A percentile compares a stretch with the other conserved stretches of the same genome.
phyloP scores from a whole-genome alignment of 2,113 vertebrate species.

The Rousettus leschenaultii region DNA sequence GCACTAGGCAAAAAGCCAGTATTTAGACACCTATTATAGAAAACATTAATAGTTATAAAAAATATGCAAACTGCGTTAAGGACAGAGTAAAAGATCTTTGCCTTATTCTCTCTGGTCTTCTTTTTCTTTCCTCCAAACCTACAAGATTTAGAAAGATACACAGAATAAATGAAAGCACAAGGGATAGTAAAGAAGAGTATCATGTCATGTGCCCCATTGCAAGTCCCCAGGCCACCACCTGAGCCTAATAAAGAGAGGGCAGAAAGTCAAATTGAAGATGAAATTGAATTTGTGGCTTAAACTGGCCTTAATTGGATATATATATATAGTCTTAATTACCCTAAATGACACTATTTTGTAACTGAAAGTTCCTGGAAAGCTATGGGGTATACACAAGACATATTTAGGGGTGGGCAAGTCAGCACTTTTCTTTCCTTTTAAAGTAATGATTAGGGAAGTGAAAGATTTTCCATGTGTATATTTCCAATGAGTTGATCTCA shows the following conservation, averaged over 20 bases:
- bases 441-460: not conserved
- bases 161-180: not conserved
- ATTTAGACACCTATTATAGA: not conserved
- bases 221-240: not conserved
- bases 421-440: not conserved
- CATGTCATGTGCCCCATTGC: not conserved
- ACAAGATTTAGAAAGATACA: not conserved
- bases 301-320: not conserved
- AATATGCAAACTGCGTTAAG: not conserved
- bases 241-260: not conserved
- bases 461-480: not conserved
- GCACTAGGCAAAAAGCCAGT: not conserved
- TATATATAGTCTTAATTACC: not conserved
- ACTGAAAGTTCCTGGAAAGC: not conserved
- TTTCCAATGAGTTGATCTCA: not conserved
- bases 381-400: not conserved
- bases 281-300: not conserved
- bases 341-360: not conserved
- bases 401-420: not conserved
- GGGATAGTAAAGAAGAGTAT: not conserved
- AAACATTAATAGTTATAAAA: not conserved
- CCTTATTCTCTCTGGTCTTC: not conserved
- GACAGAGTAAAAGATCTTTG: not conserved
- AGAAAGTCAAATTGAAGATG: not conserved
- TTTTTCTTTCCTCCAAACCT: not conserved